Evolutionary conservation across 2,888 invertebrate species (phyloP), one percentile per base, ranked within the genome.

Genomic region (Furcula furcula): DNA sequence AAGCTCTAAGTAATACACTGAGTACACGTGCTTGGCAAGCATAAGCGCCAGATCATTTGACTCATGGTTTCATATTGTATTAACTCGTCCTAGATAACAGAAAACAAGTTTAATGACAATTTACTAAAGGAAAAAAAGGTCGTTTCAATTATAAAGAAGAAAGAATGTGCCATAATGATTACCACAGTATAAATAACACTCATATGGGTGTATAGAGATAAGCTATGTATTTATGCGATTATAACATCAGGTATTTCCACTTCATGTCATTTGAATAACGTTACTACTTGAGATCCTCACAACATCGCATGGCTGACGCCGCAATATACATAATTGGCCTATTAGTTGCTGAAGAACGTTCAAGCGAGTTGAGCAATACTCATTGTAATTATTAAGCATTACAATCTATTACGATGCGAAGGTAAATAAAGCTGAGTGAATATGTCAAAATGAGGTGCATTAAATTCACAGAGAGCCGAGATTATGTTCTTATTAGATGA

Each of bases 311-410:
- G 62, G 61, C 56, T 61, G 55, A 61, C 65, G 63, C 46, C 42
- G 51, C 54, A 56, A 52, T 45, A 59, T 47, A 59, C 57, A 58
- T 73, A 70, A 72, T 75, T 70, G 62, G 55, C 59, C 63, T 62
- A 72, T 73, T 74, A 69, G 58, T 63, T 63, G 60, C 61, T 43
- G 36, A 44, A 44, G 43, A 57, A 62, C 59, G 60, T 68, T 60
- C 48, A 55, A 65, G 53, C 50, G 50, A 61, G 59, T 59, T 56
- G 49, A 57, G 60, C 61, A 55, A 60, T 62, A 54, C 50, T 57
- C 55, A 62, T 65, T 62, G 60, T 57, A 49, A 53, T 63, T 60
- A 64, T 66, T 55, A 59, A 38, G 26, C 37, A 38, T 49, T 46
- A 42, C 40, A 40, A 48, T 41, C 38, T 34, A 46, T 49, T 54